These are phyloP conservation scores for Anhinga rufa DNA, from an alignment of 2,113 vertebrate genomes.

Conservation along the genomic window DNA sequence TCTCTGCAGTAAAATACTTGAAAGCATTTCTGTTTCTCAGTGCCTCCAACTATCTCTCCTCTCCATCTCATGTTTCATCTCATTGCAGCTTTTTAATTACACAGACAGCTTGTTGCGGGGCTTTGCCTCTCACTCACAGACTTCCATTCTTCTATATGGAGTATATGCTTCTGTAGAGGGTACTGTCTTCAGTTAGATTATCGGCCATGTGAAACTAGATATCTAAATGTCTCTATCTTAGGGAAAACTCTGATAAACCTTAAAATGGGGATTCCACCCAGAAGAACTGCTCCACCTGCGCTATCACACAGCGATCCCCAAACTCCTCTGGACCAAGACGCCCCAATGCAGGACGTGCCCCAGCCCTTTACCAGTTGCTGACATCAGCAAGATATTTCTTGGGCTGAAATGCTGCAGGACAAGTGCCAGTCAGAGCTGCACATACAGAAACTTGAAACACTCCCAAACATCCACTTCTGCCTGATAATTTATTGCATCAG, in stretches of 20 bases:
- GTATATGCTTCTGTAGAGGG: background rate
- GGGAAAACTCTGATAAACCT: background rate
- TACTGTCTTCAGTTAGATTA: background rate
- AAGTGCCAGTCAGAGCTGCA: background rate
- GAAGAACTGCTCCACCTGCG: background rate
- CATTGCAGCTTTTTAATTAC: background rate
- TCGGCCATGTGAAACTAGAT: background rate
- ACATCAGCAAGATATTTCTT: background rate
- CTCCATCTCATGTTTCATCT: background rate
- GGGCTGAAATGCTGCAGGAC: background rate
- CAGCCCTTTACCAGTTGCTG: background rate
- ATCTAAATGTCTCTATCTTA: background rate
- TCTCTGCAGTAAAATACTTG: background rate
- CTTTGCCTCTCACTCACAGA: background rate
- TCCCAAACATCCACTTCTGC: background rate
- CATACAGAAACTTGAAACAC: background rate
- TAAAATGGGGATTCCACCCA: background rate
- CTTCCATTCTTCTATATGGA: background rate
- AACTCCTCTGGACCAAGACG: background rate
- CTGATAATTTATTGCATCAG: background rate
- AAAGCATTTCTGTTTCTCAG: background rate
- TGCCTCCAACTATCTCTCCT: background rate
- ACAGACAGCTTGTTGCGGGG: background rate
- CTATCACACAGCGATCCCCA: background rate
- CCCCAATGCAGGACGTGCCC: background rate